Evolutionary conservation across 2,113 vertebrate species (phyloP), one percentile per base, ranked within the genome.

Genomic region (Carassius gibelio): DNA sequence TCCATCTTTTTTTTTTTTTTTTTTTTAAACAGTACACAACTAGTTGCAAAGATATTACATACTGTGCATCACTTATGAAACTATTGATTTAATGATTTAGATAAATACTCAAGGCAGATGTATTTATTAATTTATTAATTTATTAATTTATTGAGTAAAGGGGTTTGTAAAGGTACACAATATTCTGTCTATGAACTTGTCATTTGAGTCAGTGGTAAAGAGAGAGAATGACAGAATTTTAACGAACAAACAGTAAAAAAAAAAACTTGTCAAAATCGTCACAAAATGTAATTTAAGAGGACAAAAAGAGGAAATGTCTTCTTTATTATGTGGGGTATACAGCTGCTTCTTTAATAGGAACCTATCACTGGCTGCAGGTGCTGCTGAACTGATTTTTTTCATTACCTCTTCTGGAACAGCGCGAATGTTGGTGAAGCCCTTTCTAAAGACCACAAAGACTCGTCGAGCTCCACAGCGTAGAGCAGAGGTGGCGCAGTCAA

Each of bases 401-500:
- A 38, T 8, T 94, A 97, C 96, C 96, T 97, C 97, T 91, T 99
- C 97, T 5, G 96, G 97, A 90, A 97, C 97, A 7, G 97, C 97
- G 75, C 96, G 94, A 86, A 98, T 94, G 88, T 97, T 96, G 78
- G 95, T 97, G 93, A 99, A 98, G 69, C 98, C 97, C 90, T 96
- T 98, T 89, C 97, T 94, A 94, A 98, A 99, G 57, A 92, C 96
- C 81, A 99, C 91, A 45, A 94, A 98, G 26, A 99, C 97, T 0
- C 95, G 95, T 9, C 84, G 95, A 90, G 98, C 98, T 81, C 98
- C 98, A 19, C 98, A 99, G 84, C 98, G 97, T 64, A 99, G 93
- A 64, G 98, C 97, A 14, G 98, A 99, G 55, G 98, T 99, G 30
- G 98, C 98, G 36, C 98, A 99, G 94, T 99, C 98, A 83, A 99